A percentile compares a stretch with the other conserved stretches of the same genome.
Evolutionary conservation across 2,797 vertebrate species (phyloP).

Genomic region (Sciurus vulgaris): DNA sequence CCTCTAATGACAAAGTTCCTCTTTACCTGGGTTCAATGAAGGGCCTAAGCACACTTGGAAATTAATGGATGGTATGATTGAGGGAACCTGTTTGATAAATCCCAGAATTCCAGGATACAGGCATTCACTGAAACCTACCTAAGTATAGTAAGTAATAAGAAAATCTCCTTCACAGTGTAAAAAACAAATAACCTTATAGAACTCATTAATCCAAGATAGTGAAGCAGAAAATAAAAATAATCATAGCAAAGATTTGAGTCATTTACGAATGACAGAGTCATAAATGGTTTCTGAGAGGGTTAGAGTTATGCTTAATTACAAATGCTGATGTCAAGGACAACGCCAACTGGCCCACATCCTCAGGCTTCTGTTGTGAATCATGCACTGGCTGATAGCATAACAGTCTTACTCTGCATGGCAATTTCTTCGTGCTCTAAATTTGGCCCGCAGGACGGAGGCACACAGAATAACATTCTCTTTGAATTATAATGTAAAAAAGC

Average conservation of each 20-base stretch:
- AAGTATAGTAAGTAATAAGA: background rate
- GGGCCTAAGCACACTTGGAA: background rate
- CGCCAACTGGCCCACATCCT: background rate
- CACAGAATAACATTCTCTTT: constrained; percentile 6
- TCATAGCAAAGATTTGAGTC: background rate
- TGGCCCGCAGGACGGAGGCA: constrained; percentile 30
- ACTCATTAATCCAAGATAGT: background rate
- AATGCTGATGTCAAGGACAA: constrained; percentile 31
- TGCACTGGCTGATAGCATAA: background rate
- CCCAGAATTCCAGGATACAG: background rate
- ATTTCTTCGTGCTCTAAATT: background rate
- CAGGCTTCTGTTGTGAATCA: background rate
- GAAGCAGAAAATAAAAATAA: constrained; percentile 57
- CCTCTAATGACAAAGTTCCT: background rate
- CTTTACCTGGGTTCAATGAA: background rate
- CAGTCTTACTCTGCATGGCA: background rate
- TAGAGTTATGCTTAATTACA: background rate
- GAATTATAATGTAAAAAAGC: constrained; percentile 41
- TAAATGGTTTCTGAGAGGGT: constrained; percentile 16
- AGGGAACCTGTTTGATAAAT: background rate
- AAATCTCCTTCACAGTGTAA: background rate
- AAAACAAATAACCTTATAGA: background rate
- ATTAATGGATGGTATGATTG: background rate
- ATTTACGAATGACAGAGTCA: constrained; percentile 50
- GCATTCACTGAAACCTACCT: background rate